Evolutionary conservation across 2,113 vertebrate genomes (phyloP).

Genomic region (Petrocephalus zakoni): DNA sequence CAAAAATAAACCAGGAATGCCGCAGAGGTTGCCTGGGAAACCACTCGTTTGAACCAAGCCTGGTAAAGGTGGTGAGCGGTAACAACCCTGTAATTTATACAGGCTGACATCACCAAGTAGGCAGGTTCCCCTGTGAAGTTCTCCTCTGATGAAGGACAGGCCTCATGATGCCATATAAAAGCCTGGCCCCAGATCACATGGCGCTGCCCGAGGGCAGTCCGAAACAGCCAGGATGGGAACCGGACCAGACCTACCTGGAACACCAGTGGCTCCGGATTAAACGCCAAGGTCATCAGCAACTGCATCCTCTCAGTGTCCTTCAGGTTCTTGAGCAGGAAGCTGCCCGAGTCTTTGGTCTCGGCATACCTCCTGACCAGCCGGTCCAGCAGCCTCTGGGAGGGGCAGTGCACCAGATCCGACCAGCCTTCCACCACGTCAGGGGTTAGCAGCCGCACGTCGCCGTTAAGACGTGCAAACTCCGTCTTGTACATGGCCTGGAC

Average conservation of each 20-base stretch:
- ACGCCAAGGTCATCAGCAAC: constrained; percentile 92
- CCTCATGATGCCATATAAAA: constrained; percentile 30
- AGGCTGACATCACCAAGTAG: constrained; percentile 15
- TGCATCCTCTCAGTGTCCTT: constrained; percentile 98
- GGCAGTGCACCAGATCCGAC: constrained; percentile 98
- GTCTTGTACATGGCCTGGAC: constrained; percentile 94
- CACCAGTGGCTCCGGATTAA: constrained; percentile 97
- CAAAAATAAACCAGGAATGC: neutral
- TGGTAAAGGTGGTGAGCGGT: neutral
- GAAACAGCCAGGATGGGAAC: neutral
- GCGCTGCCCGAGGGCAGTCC: neutral
- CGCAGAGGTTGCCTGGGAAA: neutral
- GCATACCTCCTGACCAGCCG: constrained; percentile 92
- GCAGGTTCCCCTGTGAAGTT: constrained; percentile 31
- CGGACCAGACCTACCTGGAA: constrained; percentile 71
- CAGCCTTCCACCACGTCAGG: constrained; percentile 95
- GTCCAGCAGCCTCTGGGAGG: constrained; percentile 93
- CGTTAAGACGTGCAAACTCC: constrained; percentile 91
- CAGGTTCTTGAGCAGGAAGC: constrained; percentile 93
- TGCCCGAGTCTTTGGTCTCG: constrained; percentile 97
- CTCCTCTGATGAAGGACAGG: constrained; percentile 34
- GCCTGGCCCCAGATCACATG: constrained; percentile 28
- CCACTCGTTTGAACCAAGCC: neutral
- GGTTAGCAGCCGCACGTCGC: constrained; percentile 92
- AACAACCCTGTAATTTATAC: constrained; percentile 51